Percentiles rank a stretch among this genome's conserved stretches.
phyloP scores from a whole-genome alignment of 1,140 invertebrate species.

The Oncopodura yosiiana region DNA sequence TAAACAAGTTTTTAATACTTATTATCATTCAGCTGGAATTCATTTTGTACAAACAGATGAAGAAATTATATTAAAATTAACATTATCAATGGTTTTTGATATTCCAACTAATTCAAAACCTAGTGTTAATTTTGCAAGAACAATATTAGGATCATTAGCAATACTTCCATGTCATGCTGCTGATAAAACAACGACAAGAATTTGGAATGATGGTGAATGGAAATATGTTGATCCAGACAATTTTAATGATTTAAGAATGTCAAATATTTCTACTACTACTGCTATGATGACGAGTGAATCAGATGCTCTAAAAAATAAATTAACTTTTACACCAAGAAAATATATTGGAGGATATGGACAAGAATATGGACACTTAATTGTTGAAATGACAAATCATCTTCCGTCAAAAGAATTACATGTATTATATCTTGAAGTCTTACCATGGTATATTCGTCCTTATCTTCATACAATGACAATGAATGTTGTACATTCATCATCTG shows the following conservation, averaged over 20 bases:
- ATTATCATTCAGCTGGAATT: conserved; percentile 83
- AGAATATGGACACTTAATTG: conserved; percentile 71
- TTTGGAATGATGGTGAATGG: conserved; percentile 29
- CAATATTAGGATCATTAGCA: conserved; percentile 24
- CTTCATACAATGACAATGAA: conserved; percentile 65
- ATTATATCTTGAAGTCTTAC: conserved; percentile 51
- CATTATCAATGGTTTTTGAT: conserved; percentile 26
- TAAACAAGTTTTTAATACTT: conserved; percentile 79
- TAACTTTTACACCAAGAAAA: conserved; percentile 32
- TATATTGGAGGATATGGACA: conserved; percentile 51
- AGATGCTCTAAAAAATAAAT: conserved; percentile 1
- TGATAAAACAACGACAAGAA: conserved; percentile 14
- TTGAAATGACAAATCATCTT: conserved; percentile 41
- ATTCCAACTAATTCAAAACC: background rate
- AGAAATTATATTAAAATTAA: conserved; percentile 23
- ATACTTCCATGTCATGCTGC: conserved; percentile 31
- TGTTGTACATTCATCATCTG: conserved; percentile 1
- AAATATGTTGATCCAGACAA: conserved; percentile 10
- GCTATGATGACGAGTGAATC: no score
- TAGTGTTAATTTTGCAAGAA: conserved; percentile 25
- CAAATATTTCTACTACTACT: conserved; percentile 22
- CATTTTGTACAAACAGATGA: conserved; percentile 49
- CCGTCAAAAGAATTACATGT: conserved; percentile 41
- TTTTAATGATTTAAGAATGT: conserved; percentile 24
- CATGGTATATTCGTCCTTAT: conserved; percentile 90